Base-by-base conservation (phyloP, 2,797 vertebrate genomes). In the Cuculus canorus region DNA sequence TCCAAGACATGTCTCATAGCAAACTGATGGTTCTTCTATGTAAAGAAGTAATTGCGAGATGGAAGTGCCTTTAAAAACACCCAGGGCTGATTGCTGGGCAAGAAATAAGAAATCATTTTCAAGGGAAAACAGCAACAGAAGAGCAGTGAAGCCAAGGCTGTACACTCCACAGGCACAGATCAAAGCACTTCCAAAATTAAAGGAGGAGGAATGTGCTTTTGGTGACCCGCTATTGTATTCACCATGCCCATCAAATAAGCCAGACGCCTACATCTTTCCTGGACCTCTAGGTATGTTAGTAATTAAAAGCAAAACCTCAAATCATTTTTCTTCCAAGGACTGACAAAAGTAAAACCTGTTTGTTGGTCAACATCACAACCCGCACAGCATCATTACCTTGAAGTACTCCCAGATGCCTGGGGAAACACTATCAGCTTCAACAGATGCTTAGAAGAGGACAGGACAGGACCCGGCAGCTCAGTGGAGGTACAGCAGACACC, bases 1-100 rank as follows among this genome's bases (percentile, higher is more conserved):
- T 47, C 28, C 4, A 22, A 81, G 50, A 37, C 10, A 15, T 11
- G 47, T 39, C 47, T 75, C 61, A 70, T 69, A 82, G 69, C 27
- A 64, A 28, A 43, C 11, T 4, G 1, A 19, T 0, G 8, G 53
- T 10, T 65, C 16, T 39, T 48, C 17, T n/a, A 8, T 0, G 1
- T 33, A 15, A 83, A 79, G 32, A 59, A 17, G 27, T 53, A 76
- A 83, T 39, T 64, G 72, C 23, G 37, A 64, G 41, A 69, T 24
- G 41, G 33, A 91, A 83, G 32, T 16, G 73, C 41, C 35, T 82
- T 87, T 41, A 70, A 35, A 64, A 81, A 83, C 8, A 81, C 37
- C 54, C 15, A 35, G 4, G 19, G 61, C 27, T 82, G 85, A 28
- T 32, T 90, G 69, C 57, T 83, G 22, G 41, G 22, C 54, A 86